phyloP scores from a whole-genome alignment of 2,888 invertebrate species.

The Spodoptera picta region DNA sequence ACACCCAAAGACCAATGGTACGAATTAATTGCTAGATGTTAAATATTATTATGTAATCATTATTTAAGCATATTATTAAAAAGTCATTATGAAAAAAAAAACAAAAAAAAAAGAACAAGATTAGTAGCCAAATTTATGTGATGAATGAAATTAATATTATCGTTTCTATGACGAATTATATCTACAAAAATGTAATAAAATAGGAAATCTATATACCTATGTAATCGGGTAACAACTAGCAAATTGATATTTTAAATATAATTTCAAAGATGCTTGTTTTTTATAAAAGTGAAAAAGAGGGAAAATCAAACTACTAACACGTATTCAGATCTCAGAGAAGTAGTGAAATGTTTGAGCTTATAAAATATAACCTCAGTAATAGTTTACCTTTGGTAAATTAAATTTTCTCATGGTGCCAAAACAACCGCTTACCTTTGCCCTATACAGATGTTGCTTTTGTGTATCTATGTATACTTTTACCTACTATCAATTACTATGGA shows the following conservation, averaged over 20 bases:
- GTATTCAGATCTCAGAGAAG: slow-evolving; percentile 49
- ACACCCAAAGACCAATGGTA: slow-evolving; percentile 59
- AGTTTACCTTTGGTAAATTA: slow-evolving; percentile 13
- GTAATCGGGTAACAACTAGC: too few species aligned
- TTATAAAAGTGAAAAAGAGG: slow-evolving; percentile 14
- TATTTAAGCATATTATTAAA: slow-evolving; percentile 52
- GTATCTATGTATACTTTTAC: slow-evolving; percentile 10
- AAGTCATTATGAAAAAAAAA: slow-evolving; percentile 30
- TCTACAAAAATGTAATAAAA: background rate
- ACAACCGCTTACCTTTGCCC: slow-evolving; percentile 41
- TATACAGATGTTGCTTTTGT: slow-evolving; percentile 25
- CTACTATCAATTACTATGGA: slow-evolving; percentile 20
- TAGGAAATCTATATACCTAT: too few species aligned
- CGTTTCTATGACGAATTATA: slow-evolving; percentile 9
- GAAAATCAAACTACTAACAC: slow-evolving; percentile 20
- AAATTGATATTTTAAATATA: too few species aligned
- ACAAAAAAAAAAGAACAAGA: slow-evolving; percentile 16
- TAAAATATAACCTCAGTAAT: slow-evolving; percentile 33
- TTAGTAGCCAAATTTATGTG: slow-evolving; percentile 12
- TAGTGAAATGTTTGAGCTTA: slow-evolving; percentile 31
- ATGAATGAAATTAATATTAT: slow-evolving; percentile 8
- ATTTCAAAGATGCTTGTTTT: too few species aligned
- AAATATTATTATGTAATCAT: slow-evolving; percentile 53
- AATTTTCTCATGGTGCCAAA: slow-evolving; percentile 63
- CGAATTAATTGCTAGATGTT: slow-evolving; percentile 55